Conservation (phyloP, 2,888 invertebrate genomes). For the Polietes domitor region DNA sequence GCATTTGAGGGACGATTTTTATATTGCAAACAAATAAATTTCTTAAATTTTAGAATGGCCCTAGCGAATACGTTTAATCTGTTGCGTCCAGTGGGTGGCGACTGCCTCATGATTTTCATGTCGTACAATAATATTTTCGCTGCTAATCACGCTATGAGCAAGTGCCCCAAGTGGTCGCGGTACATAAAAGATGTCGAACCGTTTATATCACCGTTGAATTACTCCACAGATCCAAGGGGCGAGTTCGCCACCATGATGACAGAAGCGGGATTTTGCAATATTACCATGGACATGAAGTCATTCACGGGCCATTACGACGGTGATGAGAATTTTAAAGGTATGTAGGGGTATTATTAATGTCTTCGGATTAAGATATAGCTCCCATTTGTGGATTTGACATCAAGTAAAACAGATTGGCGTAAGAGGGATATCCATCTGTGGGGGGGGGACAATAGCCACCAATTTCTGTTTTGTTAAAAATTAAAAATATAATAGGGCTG, state of each 20-base stretch:
- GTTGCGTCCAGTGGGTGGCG: conserved; percentile 62
- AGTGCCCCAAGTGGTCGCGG: conserved; percentile 57
- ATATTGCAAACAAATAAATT: no score
- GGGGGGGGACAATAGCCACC: no score
- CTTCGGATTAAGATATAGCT: no score
- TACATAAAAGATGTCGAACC: conserved; percentile 65
- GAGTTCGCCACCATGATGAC: conserved; percentile 56
- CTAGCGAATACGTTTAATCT: conserved; percentile 63
- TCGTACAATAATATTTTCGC: conserved; percentile 60
- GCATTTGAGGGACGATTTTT: no score
- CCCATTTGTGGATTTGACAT: no score
- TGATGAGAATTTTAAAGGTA: conserved; percentile 64
- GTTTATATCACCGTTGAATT: conserved; percentile 64
- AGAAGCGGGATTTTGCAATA: conserved; percentile 61
- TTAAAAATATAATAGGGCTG: no score
- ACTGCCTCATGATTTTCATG: conserved; percentile 67
- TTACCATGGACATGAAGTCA: conserved; percentile 58
- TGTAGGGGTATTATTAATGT: no score
- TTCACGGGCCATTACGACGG: conserved; percentile 62
- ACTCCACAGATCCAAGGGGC: conserved; percentile 56
- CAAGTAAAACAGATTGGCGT: no score
- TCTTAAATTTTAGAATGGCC: conserved; percentile 56
- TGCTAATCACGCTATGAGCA: conserved; percentile 57
- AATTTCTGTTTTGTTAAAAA: no score
- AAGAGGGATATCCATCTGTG: neutral